Conservation (phyloP, 2,888 invertebrate genomes). For the Brachyopa scutellaris region DNA sequence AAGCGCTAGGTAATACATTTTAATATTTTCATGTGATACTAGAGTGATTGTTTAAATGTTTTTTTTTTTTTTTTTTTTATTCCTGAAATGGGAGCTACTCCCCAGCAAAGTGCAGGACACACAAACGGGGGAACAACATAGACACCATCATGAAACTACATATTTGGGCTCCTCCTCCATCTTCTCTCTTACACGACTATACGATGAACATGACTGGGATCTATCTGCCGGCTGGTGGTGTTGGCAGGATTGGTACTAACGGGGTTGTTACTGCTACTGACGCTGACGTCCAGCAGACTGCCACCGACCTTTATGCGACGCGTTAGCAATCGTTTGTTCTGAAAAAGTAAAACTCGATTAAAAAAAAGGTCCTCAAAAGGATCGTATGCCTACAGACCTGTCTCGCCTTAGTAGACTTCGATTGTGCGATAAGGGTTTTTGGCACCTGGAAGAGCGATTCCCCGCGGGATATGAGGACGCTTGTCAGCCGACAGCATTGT, state of each 20-base stretch:
- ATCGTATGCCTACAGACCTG: conserved; percentile 75
- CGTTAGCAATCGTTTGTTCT: conserved; percentile 79
- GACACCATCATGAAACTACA: conserved; percentile 56
- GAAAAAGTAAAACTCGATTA: neutral
- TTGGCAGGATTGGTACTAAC: conserved; percentile 66
- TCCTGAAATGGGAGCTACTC: conserved; percentile 24
- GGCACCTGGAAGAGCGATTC: conserved; percentile 92
- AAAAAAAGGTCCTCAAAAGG: neutral
- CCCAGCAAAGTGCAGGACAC: neutral
- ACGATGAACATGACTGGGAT: conserved; percentile 80
- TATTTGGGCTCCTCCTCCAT: neutral
- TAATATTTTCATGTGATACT: conserved; percentile 38
- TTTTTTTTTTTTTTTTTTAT: too few species aligned
- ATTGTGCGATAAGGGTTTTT: conserved; percentile 86
- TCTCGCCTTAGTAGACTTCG: conserved; percentile 81
- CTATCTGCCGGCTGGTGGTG: conserved; percentile 75
- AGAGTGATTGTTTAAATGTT: conserved; percentile 1
- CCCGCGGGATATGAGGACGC: conserved; percentile 90
- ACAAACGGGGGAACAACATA: conserved; percentile 21
- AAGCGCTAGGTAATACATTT: conserved; percentile 58
- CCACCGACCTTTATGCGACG: conserved; percentile 76
- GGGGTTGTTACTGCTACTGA: conserved; percentile 61
- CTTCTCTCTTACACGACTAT: conserved; percentile 76
- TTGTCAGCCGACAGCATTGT: conserved; percentile 92
- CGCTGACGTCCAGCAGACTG: conserved; percentile 74